Conservation (phyloP, 2,113 vertebrate genomes). For the Solea senegalensis region DNA sequence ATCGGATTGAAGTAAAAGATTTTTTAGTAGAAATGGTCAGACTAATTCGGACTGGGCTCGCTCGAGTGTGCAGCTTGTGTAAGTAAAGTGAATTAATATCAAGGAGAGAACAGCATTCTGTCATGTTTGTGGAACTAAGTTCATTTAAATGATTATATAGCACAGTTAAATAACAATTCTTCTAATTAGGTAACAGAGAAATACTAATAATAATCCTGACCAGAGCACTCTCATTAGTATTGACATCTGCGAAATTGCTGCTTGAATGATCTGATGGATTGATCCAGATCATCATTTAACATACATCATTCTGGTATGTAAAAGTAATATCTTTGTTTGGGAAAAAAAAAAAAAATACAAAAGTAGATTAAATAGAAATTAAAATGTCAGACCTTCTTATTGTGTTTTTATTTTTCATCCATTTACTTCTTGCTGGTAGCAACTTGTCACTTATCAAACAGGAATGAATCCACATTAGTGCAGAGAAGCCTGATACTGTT, state of each 20-base stretch:
- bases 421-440: neutral
- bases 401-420: neutral
- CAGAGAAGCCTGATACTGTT: too few relatives aligned
- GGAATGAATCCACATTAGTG: too few relatives aligned
- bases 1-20: too few relatives aligned
- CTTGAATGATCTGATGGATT: slow-evolving; percentile 4
- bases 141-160: neutral
- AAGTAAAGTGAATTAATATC: too few relatives aligned
- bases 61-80: too few relatives aligned
- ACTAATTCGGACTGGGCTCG: too few relatives aligned
- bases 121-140: neutral
- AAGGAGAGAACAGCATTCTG: neutral
- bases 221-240: neutral
- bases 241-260: neutral
- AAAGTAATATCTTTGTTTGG: neutral
- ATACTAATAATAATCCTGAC: neutral
- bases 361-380: too few relatives aligned
- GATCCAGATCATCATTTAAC: neutral
- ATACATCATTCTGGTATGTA: neutral
- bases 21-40: too few relatives aligned
- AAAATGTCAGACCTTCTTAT: neutral
- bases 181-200: neutral
- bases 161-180: neutral
- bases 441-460: too few relatives aligned
- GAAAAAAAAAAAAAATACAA: too few relatives aligned